Evolutionary conservation across 2,888 invertebrate species (phyloP).

Genomic region (Patella caerulea): DNA sequence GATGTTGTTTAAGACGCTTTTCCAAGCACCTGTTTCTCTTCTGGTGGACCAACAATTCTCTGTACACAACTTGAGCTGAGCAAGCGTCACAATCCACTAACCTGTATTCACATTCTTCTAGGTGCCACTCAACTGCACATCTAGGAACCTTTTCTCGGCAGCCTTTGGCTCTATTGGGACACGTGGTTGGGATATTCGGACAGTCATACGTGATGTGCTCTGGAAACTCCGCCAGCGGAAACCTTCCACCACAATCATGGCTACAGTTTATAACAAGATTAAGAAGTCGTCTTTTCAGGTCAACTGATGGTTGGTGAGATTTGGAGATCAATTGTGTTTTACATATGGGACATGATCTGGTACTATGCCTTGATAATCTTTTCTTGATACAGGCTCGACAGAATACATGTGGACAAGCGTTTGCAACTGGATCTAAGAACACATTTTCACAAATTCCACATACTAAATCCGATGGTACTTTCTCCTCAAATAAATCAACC

Average conservation of each 20-base stretch:
- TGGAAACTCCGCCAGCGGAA: slow-evolving; percentile 47
- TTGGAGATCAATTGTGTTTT: slow-evolving; percentile 31
- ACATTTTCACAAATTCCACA: slow-evolving; percentile 52
- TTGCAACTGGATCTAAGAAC: slow-evolving; percentile 52
- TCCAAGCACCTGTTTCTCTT: slow-evolving; percentile 52
- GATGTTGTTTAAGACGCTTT: slow-evolving; percentile 54
- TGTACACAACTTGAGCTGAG: slow-evolving; percentile 46
- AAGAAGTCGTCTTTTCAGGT: slow-evolving; percentile 48
- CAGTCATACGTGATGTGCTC: slow-evolving; percentile 52
- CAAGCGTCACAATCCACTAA: slow-evolving; percentile 57
- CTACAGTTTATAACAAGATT: slow-evolving; percentile 46
- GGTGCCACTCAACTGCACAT: slow-evolving; percentile 45
- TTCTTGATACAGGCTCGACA: slow-evolving; percentile 47
- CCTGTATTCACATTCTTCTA: slow-evolving; percentile 52
- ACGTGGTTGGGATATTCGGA: slow-evolving; percentile 48
- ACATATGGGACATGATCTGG: slow-evolving; percentile 48
- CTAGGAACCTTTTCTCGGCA: slow-evolving; percentile 49
- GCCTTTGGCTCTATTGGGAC: slow-evolving; percentile 45
- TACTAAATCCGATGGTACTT: slow-evolving; percentile 44
- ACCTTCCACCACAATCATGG: slow-evolving; percentile 50
- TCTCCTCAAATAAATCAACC: slow-evolving; percentile 43
- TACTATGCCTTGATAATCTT: slow-evolving; percentile 33
- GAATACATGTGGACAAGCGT: slow-evolving; percentile 52
- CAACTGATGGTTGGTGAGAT: slow-evolving; percentile 41
- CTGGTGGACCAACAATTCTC: slow-evolving; percentile 56